These are phyloP conservation scores for Nothobranchius kuhntae DNA, from an alignment of 2,113 vertebrate genomes.

Conservation along the genomic window DNA sequence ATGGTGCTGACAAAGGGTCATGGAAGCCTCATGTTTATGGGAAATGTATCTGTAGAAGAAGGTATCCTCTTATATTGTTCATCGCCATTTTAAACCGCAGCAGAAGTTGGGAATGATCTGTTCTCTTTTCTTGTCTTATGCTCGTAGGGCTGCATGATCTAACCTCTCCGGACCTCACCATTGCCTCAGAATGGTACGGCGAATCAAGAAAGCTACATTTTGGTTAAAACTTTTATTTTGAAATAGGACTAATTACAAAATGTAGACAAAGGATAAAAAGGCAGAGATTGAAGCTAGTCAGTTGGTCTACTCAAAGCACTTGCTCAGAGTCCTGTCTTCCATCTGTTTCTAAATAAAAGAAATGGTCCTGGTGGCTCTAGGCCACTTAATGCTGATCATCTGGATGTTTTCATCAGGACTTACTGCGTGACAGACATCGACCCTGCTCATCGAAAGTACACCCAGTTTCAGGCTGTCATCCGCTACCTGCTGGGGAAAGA, in stretches of 20 bases:
- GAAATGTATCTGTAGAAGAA: conserved; percentile 94
- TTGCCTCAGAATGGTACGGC: conserved; percentile 89
- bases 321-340: neutral
- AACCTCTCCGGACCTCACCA: conserved; percentile 88
- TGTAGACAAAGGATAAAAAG: too few species aligned
- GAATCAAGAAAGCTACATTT: too few species aligned
- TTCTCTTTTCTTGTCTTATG: neutral
- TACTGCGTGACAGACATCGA: conserved; percentile 95
- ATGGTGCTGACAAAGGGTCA: conserved; percentile 89
- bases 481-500: conserved; percentile 89
- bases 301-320: neutral
- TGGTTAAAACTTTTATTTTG: too few species aligned
- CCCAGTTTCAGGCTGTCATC: conserved; percentile 87
- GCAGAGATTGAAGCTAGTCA: too few species aligned
- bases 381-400: neutral
- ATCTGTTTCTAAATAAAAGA: neutral
- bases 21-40: conserved; percentile 85
- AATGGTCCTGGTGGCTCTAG: neutral
- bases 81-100: neutral
- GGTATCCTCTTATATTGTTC: conserved; percentile 72
- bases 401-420: conserved; percentile 79
- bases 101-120: too few species aligned
- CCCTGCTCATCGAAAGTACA: conserved; percentile 88
- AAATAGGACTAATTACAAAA: too few species aligned
- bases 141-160: conserved; percentile 90